Evolutionary conservation across 2,888 invertebrate genomes (phyloP), one percentile per base, ranked within the genome.

Genomic region (Platerodrilus igneus): DNA sequence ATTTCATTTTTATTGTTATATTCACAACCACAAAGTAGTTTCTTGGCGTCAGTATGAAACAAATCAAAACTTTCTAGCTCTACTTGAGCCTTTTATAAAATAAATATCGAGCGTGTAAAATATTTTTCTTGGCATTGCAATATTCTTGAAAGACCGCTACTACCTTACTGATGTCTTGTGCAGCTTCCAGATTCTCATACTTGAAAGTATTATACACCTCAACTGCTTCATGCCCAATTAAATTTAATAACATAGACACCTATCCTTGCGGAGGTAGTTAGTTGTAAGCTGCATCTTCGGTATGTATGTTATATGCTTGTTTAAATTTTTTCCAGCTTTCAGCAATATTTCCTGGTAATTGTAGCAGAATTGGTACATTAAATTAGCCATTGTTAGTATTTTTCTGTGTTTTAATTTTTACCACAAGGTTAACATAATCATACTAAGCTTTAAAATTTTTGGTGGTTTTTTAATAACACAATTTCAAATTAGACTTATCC

Each of bases 41-140:
- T 32, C 22, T 32, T 27, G 4, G 18, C 21, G 7, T 25, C 22
- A 2, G 22, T 32, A 14, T 14, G 13, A 32, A 32, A 32, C 3
- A 6, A 4, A 8, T 30, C 30, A 5, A 30, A 20, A 3, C 6
- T 30, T 22, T 32, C 32, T 4, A 10, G 2, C 4, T 32, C 32
- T 9, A 14, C 15, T 33, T 22, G 16, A 4, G 3, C 15, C 33
- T 33, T 9, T 25, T 26, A 26, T 38, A 38, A 15, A 38, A 38
- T 4, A 38, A 13, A 32, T 21, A 26, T 32, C 32, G 15, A 15
- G 38, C 3, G 9, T 38, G 32, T 8, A 38, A 16, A 18, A 38
- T 27, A 18, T 32, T 38, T 14, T 38, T 38, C 21, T 26, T 32
- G 4, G 32, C 26, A 22, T 32, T 38, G 17, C 26, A 38, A 13